Evolutionary conservation across 2,113 vertebrate species (phyloP).

Genomic region (Pteronura brasiliensis): DNA sequence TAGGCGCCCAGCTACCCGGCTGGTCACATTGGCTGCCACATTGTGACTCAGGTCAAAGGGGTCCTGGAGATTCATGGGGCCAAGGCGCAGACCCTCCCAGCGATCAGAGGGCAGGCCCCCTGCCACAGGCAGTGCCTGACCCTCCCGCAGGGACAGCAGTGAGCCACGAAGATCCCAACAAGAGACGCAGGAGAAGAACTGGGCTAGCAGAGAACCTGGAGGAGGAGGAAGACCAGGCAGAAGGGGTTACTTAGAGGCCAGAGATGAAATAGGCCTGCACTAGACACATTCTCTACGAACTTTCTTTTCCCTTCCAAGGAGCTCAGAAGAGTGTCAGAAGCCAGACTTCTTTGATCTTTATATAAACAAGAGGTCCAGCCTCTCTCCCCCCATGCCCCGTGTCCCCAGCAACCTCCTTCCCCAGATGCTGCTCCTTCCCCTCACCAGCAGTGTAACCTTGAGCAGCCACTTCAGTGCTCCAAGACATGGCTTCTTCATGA

Average conservation of each 20-base stretch:
- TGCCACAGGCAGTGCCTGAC: slow-evolving; percentile 80
- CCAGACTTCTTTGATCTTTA: background rate
- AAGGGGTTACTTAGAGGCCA: slow-evolving; percentile 79
- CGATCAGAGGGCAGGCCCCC: slow-evolving; percentile 66
- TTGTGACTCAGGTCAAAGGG: slow-evolving; percentile 95
- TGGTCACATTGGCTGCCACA: slow-evolving; percentile 90
- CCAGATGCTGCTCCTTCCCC: background rate
- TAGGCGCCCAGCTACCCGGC: slow-evolving; percentile 83
- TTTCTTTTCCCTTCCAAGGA: background rate
- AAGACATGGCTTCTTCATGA: background rate
- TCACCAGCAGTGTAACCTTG: background rate
- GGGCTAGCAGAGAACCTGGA: slow-evolving; percentile 87
- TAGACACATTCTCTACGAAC: background rate
- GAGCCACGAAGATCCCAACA: slow-evolving; percentile 86
- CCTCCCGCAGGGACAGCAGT: slow-evolving; percentile 87
- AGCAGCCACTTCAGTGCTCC: background rate
- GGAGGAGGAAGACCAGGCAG: slow-evolving; percentile 81
- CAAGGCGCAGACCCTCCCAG: slow-evolving; percentile 72
- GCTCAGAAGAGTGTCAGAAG: background rate
- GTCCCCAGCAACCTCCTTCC: background rate
- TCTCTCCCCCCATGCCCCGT: background rate
- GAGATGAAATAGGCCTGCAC: background rate
- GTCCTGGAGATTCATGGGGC: slow-evolving; percentile 92
- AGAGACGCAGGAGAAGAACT: slow-evolving; percentile 90
- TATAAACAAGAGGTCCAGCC: background rate